Conservation (phyloP, 2,113 vertebrate species). For the Camelus dromedarius region DNA sequence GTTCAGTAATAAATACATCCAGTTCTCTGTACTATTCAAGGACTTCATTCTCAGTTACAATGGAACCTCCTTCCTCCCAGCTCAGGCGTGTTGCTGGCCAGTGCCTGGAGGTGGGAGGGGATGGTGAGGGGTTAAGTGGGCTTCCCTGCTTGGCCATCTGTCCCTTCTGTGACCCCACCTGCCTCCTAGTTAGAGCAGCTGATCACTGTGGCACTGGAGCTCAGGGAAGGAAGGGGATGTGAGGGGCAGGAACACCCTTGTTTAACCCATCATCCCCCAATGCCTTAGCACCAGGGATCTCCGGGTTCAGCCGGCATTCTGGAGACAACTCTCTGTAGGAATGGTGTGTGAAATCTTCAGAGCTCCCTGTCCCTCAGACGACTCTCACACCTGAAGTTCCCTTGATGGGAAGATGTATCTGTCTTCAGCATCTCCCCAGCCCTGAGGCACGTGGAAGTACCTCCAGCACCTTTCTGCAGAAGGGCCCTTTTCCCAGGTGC, state of each 20-base stretch:
- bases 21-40: background rate
- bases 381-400: background rate
- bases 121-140: background rate
- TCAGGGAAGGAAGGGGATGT: background rate
- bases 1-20: background rate
- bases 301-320: background rate
- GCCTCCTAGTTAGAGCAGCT: background rate
- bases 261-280: rapidly evolving
- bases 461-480: background rate
- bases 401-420: background rate
- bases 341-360: background rate
- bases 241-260: background rate
- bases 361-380: background rate
- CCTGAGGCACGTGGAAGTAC: background rate
- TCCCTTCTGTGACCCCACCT: background rate
- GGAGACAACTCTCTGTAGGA: background rate
- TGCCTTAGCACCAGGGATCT: background rate
- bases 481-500: background rate
- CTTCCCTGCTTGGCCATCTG: background rate
- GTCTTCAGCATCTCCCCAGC: background rate
- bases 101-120: background rate
- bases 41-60: background rate
- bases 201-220: background rate
- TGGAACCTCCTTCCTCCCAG: background rate
- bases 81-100: no score